Percentiles rank a stretch among this genome's conserved stretches.
Conservation (phyloP, 1,140 invertebrate species). For the Acromyrmex charruanus region DNA sequence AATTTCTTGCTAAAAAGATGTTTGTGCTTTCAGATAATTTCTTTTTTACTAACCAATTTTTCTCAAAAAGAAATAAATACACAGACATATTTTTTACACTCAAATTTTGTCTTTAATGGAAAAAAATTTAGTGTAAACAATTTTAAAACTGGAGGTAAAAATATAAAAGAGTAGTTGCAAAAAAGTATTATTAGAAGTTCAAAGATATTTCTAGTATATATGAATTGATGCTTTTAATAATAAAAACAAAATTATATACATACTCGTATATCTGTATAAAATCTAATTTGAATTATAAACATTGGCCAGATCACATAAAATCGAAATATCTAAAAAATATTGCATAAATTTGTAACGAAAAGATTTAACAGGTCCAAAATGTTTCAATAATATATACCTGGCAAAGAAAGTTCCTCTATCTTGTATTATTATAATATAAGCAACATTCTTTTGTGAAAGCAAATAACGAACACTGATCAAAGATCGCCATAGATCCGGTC, state of each 20-base stretch:
- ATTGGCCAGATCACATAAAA: not conserved
- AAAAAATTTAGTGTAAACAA: not conserved
- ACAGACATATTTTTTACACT: not conserved
- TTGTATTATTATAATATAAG: not conserved
- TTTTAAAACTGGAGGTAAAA: not conserved
- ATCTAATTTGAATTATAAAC: not conserved
- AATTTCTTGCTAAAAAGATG: not conserved
- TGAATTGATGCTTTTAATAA: constrained; percentile 1
- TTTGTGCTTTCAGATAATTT: not conserved
- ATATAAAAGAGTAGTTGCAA: not conserved
- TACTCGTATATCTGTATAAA: constrained; percentile 3
- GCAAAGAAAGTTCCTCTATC: not conserved
- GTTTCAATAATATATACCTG: not conserved
- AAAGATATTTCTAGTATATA: not conserved
- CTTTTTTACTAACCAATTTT: not conserved
- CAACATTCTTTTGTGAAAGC: not conserved
- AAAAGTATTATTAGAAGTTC: not conserved
- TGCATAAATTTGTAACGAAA: not conserved
- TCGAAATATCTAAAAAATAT: not conserved
- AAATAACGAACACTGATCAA: not conserved
- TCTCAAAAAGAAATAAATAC: not conserved
- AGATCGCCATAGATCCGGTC: not conserved
- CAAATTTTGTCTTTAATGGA: not conserved
- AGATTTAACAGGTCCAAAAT: not conserved
- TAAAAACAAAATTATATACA: constrained; percentile 43